A percentile compares a stretch with the other conserved stretches of the same genome.
These are phyloP conservation scores for Nemoura dubitans DNA, from an alignment of 2,888 invertebrate genomes.

Conservation along the genomic window DNA sequence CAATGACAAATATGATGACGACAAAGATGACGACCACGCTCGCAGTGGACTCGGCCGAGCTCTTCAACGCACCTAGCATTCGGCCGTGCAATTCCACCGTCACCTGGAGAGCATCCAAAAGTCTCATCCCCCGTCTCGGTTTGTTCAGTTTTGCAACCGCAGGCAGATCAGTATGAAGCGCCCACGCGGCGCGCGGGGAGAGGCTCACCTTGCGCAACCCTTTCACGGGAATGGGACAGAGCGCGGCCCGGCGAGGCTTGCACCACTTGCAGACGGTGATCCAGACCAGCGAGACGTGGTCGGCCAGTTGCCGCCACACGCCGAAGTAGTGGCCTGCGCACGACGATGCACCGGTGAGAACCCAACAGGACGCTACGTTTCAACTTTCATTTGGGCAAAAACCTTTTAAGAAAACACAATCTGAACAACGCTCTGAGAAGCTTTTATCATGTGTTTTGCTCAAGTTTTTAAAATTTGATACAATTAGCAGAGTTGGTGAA, in stretches of 20 bases:
- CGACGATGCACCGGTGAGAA: conserved; percentile 20
- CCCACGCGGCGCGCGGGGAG: too few species aligned
- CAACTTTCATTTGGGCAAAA: too few species aligned
- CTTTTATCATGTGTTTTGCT: too few species aligned
- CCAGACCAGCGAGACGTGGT: conserved; percentile 50
- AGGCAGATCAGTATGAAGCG: too few species aligned
- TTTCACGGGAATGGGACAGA: conserved; percentile 74
- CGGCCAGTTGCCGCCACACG: conserved; percentile 56
- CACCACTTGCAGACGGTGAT: conserved; percentile 68
- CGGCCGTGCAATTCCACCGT: conserved; percentile 54
- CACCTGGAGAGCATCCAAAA: background rate
- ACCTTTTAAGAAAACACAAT: too few species aligned
- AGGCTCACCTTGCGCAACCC: conserved; percentile 75
- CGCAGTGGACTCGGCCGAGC: conserved; percentile 86
- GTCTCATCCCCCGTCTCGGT: too few species aligned
- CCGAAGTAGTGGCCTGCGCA: conserved; percentile 56
- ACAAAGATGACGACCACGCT: conserved; percentile 86
- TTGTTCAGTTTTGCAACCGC: too few species aligned
- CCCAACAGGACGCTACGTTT: background rate
- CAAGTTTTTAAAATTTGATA: too few species aligned
- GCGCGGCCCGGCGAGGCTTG: conserved; percentile 67
- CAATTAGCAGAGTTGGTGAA: too few species aligned
- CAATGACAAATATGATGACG: conserved; percentile 80
- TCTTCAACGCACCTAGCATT: conserved; percentile 71
- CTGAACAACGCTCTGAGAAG: too few species aligned